Conservation (phyloP, 2,113 vertebrate genomes). For the Formicarius rufipectus region DNA sequence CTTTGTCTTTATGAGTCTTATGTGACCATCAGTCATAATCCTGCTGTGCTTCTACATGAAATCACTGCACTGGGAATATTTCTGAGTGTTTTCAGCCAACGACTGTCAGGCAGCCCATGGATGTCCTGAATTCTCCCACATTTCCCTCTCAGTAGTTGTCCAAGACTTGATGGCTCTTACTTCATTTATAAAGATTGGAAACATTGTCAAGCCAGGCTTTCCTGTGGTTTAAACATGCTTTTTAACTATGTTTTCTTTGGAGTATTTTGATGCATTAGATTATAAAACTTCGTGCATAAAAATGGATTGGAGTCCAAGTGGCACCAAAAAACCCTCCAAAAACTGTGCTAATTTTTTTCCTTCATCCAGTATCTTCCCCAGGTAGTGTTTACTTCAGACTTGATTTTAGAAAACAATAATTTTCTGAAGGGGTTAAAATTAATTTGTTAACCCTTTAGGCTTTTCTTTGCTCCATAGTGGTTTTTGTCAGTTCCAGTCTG, state of each 20-base stretch:
- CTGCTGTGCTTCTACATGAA: not conserved
- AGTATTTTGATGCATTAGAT: not conserved
- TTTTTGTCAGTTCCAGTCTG: slow-evolving; percentile 5
- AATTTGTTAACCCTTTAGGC: not conserved
- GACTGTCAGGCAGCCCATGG: not conserved
- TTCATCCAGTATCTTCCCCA: not conserved
- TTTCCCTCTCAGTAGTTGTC: not conserved
- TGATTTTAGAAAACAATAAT: not conserved
- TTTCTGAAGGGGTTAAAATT: not conserved
- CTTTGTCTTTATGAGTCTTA: not conserved
- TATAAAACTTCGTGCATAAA: not conserved
- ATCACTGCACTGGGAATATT: not conserved
- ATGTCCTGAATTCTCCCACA: not conserved
- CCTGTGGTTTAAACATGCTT: not conserved
- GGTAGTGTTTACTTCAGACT: not conserved
- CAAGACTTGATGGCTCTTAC: not conserved
- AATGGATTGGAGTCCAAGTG: not conserved
- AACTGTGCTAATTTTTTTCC: not conserved
- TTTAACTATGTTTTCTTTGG: not conserved
- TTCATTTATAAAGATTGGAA: not conserved
- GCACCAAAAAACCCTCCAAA: accelerated
- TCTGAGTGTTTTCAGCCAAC: not conserved
- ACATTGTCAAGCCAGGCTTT: not conserved
- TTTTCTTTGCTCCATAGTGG: not conserved
- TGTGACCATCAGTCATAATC: not conserved